A percentile compares a stretch with the other conserved stretches of the same genome.
phyloP scores from a whole-genome alignment of 2,888 invertebrate genomes.

The Molorchus minor region DNA sequence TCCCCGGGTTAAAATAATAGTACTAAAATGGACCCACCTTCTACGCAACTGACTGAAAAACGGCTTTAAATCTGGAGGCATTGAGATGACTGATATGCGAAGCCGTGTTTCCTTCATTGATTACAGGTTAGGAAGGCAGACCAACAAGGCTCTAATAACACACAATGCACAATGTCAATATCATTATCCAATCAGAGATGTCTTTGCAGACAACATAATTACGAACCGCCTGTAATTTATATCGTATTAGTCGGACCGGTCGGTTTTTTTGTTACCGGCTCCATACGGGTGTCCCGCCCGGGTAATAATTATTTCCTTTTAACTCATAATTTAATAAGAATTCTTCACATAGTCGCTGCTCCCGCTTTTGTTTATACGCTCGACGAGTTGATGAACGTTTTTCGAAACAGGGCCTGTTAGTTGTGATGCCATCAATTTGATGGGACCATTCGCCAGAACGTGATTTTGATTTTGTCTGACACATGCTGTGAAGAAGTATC shows the following conservation, averaged over 20 bases:
- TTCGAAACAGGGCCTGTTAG: background rate
- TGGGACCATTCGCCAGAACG: background rate
- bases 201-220: constrained; percentile 63
- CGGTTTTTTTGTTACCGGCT: constrained; percentile 48
- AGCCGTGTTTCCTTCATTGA: constrained; percentile 50
- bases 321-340: constrained; percentile 57
- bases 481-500: background rate
- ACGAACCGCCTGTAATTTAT: constrained; percentile 60
- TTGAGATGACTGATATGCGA: constrained; percentile 49
- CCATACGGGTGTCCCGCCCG: constrained; percentile 53
- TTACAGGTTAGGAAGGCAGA: constrained; percentile 54
- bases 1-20: too few species aligned
- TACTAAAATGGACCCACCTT: too few species aligned
- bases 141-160: constrained; percentile 60
- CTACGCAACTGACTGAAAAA: constrained; percentile 20
- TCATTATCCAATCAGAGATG: constrained; percentile 64
- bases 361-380: constrained; percentile 10
- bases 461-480: background rate
- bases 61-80: constrained; percentile 47
- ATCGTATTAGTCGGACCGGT: constrained; percentile 59
- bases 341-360: constrained; percentile 39
- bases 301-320: constrained; percentile 53
- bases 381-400: constrained; percentile 10
- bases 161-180: constrained; percentile 62
- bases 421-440: background rate